Evolutionary conservation across 2,113 vertebrate species (phyloP).

Genomic region (Pelobates fuscus): DNA sequence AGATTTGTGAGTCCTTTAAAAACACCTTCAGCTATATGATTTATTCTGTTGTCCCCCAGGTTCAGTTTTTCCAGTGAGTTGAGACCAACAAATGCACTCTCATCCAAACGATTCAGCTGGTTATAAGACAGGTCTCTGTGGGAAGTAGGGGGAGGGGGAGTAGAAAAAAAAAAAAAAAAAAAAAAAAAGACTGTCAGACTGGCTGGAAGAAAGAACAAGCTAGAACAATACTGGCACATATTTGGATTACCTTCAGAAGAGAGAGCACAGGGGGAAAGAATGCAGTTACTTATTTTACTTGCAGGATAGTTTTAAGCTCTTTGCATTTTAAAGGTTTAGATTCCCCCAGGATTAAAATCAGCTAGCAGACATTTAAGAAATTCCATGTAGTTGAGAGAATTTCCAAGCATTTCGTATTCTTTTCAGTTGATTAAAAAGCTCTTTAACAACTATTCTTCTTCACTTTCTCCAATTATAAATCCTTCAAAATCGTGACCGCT

Average conservation of each 20-base stretch:
- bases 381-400: no score
- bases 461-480: no score
- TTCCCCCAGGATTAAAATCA: not conserved
- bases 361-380: no score
- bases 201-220: not conserved
- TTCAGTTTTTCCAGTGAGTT: constrained; percentile 85
- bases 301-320: not conserved
- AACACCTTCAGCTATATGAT: constrained; percentile 89
- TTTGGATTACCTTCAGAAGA: not conserved
- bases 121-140: constrained; percentile 90
- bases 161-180: constrained; percentile 18
- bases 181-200: not conserved
- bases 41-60: constrained; percentile 88
- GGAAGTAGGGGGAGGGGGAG: constrained; percentile 38
- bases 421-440: no score
- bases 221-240: not conserved
- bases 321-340: not conserved
- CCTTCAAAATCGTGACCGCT: no score
- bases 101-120: constrained; percentile 90
- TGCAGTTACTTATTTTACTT: constrained; percentile 42
- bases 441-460: no score
- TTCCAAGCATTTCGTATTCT: no score
- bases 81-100: constrained; percentile 85
- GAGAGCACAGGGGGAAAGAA: not conserved
- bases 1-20: constrained; percentile 85